A percentile compares a stretch with the other conserved stretches of the same genome.
These are phyloP conservation scores for Dione vanillae DNA, from an alignment of 2,888 invertebrate species.

Conservation along the genomic window DNA sequence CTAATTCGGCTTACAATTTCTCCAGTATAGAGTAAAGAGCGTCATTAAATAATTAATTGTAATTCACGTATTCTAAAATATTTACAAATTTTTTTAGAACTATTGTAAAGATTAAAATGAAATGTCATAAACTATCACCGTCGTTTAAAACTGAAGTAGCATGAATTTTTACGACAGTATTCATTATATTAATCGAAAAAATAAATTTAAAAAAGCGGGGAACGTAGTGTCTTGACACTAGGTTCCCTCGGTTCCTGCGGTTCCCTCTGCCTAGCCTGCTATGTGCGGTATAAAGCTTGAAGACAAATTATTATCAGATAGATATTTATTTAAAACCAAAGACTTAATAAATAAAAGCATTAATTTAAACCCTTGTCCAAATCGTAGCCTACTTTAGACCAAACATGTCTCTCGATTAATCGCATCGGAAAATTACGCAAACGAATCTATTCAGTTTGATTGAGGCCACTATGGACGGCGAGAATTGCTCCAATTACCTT, in stretches of 20 bases:
- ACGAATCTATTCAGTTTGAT: conserved; percentile 44
- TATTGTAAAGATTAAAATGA: no score
- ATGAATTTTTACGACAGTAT: no score
- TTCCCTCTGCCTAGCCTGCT: no score
- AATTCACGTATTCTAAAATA: not conserved
- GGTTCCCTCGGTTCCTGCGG: no score
- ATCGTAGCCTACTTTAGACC: conserved; percentile 44
- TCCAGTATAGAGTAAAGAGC: no score
- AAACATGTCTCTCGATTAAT: conserved; percentile 64
- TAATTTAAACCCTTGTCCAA: conserved; percentile 1
- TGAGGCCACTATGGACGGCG: conserved; percentile 33
- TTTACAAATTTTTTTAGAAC: not conserved
- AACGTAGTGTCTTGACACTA: no score
- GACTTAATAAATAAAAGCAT: not conserved
- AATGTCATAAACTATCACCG: not conserved
- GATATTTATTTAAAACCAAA: no score
- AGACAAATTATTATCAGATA: no score
- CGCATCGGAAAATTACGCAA: conserved; percentile 56
- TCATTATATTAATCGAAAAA: no score
- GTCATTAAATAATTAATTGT: no score
- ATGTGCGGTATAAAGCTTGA: no score
- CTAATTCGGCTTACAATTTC: not conserved
- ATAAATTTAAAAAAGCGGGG: no score
- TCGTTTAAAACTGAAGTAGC: not conserved
- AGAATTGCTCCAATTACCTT: conserved; percentile 25